Conservation (phyloP, 2,888 invertebrate species). For the Campopleginae sp. region DNA sequence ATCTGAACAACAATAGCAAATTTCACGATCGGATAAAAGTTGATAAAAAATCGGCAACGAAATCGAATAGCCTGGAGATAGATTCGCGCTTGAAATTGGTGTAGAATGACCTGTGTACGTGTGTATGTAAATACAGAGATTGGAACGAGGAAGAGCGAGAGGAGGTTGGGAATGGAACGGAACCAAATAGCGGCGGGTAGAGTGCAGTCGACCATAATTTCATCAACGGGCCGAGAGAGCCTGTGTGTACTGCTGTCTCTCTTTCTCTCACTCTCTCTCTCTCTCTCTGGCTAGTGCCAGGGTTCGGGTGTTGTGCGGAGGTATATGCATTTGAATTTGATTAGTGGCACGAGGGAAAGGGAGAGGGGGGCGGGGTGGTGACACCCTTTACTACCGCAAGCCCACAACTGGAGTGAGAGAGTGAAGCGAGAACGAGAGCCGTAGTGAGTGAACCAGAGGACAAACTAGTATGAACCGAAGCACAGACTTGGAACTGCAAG, state of each 20-base stretch:
- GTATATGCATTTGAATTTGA: constrained; percentile 83
- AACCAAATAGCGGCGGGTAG: constrained; percentile 70
- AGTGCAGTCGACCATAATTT: constrained; percentile 84
- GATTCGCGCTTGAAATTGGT: constrained; percentile 4
- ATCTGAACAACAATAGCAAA: not conserved
- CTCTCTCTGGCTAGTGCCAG: constrained; percentile 41
- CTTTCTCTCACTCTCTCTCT: too few relatives aligned
- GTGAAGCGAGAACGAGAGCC: constrained; percentile 43
- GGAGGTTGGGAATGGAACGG: constrained; percentile 55
- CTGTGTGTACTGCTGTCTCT: constrained; percentile 72
- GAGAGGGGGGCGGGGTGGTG: constrained; percentile 73
- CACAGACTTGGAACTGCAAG: constrained; percentile 56
- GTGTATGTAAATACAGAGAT: constrained; percentile 50
- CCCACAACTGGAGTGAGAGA: constrained; percentile 74
- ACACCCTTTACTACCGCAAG: constrained; percentile 83
- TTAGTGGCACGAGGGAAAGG: constrained; percentile 79
- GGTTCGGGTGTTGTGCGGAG: constrained; percentile 74
- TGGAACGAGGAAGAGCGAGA: constrained; percentile 20
- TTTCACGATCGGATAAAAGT: not conserved
- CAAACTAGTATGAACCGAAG: constrained; percentile 46
- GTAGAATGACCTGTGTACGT: constrained; percentile 34
- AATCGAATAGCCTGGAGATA: not conserved
- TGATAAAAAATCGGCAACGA: not conserved
- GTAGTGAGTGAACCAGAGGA: constrained; percentile 56
- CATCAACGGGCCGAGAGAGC: constrained; percentile 79